Evolutionary conservation across 2,113 vertebrate species (phyloP).

Genomic region (Argyrosomus japonicus): DNA sequence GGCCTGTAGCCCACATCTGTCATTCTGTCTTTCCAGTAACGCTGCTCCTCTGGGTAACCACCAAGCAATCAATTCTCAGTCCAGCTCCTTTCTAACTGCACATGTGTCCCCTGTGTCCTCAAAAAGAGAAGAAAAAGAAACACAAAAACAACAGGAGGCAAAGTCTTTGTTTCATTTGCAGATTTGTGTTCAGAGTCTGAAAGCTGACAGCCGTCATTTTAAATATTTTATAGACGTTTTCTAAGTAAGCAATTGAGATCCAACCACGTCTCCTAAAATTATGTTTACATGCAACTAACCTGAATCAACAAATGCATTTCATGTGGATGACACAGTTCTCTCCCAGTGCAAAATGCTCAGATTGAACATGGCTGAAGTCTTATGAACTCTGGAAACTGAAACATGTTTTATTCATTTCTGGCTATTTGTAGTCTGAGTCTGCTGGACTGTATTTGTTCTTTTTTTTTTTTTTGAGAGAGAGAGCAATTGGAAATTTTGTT

Average conservation of each 20-base stretch:
- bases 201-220: not conserved
- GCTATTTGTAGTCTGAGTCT: not conserved
- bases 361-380: not conserved
- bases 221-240: slow-evolving; percentile 1
- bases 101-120: not conserved
- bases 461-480: no score
- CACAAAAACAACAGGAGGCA: no score
- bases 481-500: not conserved
- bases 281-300: not conserved
- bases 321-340: not conserved
- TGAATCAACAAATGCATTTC: not conserved
- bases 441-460: not conserved
- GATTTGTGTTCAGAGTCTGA: not conserved
- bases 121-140: not conserved
- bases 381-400: not conserved
- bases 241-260: no score
- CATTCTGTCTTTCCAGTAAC: slow-evolving; percentile 13
- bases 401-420: not conserved
- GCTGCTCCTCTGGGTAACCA: not conserved
- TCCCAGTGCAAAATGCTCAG: not conserved
- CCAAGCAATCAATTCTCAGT: slow-evolving; percentile 4
- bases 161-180: not conserved
- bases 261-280: not conserved
- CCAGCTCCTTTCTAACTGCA: not conserved
- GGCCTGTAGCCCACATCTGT: not conserved